Base-by-base conservation (phyloP, 2,888 invertebrate genomes). In the Aethes cnicana region DNA sequence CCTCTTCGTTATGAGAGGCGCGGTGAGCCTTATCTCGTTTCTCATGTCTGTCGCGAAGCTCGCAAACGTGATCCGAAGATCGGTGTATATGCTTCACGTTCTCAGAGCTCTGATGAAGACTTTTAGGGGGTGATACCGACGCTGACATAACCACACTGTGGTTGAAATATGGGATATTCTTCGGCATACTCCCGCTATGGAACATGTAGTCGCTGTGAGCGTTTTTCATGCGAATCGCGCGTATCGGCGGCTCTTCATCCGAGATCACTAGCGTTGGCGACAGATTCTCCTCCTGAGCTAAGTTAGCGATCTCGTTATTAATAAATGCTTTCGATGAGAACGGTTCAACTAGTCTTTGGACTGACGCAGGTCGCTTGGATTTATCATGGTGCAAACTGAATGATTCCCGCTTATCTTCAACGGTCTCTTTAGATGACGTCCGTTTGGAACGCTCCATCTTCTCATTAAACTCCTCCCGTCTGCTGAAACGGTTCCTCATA, bases 141-240 rank as follows among this genome's bases (percentile, higher is more conserved):
- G 72, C 71, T 2, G 85, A 77, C 62, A 82, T 64, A 26, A 69
- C 60, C 37, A 84, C 74, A 58, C 77, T 74, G 2, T 81, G 80
- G 49, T 78, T 87, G 61, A 85, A 85, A 56, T 82, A 86, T 1
- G 86, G 85, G 50, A 87, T 72, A 53, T 81, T 86, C 54, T 89
- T 85, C 18, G 87, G 85, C 85, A 88, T 84, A 56, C 89, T 88
- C 11, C 86, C 83, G 55, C 86, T 82, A 42, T 79, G 77, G 54
- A 84, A 87, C 37, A 75, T 68, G 58, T 71, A 84, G 57, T 89
- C 89, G 42, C 73, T 79, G 28, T 79, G 78, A 26, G 69, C 71
- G 53, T 68, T 77, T 56, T 81, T 84, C 33, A 84, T 80, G 43
- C 82, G 76, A 70, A 81, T 80, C 52, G 77, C 84, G 58, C 78